Conservation (phyloP, 2,888 invertebrate genomes). For the Nudaria mundana region DNA sequence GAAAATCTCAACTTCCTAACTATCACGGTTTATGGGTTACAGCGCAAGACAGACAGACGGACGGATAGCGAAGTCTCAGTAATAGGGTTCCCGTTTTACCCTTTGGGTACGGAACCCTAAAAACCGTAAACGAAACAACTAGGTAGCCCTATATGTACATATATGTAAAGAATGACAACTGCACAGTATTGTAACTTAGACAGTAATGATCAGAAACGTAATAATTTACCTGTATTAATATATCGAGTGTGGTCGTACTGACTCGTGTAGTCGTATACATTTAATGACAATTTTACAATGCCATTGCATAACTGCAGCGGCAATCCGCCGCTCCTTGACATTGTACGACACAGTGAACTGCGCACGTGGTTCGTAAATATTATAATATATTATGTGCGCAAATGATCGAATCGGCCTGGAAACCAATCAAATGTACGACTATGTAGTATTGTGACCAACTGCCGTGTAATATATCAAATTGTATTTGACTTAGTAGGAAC, state of each 20-base stretch:
- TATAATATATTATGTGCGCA: conserved; percentile 46
- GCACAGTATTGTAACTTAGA: too few species aligned
- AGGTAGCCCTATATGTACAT: too few species aligned
- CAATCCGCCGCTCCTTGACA: conserved; percentile 67
- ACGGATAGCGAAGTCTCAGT: too few species aligned
- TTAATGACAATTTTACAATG: conserved; percentile 72
- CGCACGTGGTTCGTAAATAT: conserved; percentile 74
- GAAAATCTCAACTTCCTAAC: too few species aligned
- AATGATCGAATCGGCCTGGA: conserved; percentile 24
- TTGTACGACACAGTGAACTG: conserved; percentile 69
- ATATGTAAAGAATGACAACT: too few species aligned
- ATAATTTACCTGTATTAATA: conserved; percentile 27
- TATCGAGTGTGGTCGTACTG: conserved; percentile 32
- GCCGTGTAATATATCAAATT: too few species aligned
- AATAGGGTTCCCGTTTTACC: too few species aligned
- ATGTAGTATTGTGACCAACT: conserved; percentile 6
- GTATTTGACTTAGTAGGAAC: too few species aligned
- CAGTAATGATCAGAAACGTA: conserved; percentile 24
- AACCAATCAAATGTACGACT: conserved; percentile 12
- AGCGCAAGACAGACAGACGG: too few species aligned
- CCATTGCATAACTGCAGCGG: conserved; percentile 62
- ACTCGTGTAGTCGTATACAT: conserved; percentile 53
- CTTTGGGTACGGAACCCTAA: too few species aligned
- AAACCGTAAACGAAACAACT: too few species aligned
- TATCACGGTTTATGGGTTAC: too few species aligned